Evolutionary conservation across 2,797 vertebrate genomes (phyloP).

Genomic region (Buceros bicornis): DNA sequence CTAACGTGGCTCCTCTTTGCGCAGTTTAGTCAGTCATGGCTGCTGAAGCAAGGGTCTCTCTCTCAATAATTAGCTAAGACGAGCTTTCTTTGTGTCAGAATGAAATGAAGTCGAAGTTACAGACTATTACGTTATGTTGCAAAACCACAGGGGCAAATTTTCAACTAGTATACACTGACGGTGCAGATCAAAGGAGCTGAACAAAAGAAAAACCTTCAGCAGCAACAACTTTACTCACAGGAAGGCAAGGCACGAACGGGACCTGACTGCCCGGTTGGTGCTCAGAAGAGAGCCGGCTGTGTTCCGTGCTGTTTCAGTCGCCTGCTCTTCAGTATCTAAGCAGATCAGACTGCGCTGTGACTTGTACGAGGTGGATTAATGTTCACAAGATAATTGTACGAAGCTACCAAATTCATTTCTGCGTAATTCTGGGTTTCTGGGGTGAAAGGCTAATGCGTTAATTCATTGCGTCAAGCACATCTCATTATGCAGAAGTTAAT

Average conservation of each 20-base stretch:
- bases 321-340: not conserved
- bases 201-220: not conserved
- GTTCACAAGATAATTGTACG: not conserved
- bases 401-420: not conserved
- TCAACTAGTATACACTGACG: not conserved
- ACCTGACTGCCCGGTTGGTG: not conserved
- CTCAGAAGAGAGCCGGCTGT: not conserved
- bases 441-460: slow-evolving; percentile 47
- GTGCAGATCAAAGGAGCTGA: not conserved
- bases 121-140: not conserved
- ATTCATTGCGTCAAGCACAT: not conserved
- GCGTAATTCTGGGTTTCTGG: not conserved
- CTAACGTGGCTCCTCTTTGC: not conserved
- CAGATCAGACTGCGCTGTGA: not conserved
- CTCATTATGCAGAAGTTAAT: slow-evolving; percentile 30
- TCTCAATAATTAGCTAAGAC: not conserved
- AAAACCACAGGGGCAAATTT: not conserved
- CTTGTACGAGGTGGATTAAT: not conserved
- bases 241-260: not conserved
- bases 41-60: not conserved
- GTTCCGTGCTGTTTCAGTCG: not conserved
- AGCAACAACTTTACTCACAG: not conserved
- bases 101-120: slow-evolving; percentile 15
- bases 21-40: slow-evolving; percentile 9
- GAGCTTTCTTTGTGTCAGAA: not conserved